These are phyloP conservation scores for Cranoglanis bouderius DNA, from an alignment of 2,113 vertebrate species.

Conservation along the genomic window DNA sequence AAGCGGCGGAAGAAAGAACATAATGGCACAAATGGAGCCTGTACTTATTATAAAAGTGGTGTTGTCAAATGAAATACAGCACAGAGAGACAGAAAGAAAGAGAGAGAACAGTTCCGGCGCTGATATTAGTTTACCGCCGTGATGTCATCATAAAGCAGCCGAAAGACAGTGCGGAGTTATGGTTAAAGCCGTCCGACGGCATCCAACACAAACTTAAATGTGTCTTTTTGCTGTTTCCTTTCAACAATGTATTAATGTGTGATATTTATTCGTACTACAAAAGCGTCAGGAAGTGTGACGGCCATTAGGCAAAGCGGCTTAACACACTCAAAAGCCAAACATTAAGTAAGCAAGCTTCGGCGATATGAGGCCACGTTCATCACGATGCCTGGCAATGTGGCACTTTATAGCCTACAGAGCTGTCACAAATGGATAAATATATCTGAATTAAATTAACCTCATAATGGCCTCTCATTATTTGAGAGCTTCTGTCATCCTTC, in stretches of 20 bases:
- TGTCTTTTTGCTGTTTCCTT: constrained; percentile 38
- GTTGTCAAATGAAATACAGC: constrained; percentile 55
- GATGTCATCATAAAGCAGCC: constrained; percentile 55
- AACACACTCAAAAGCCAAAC: neutral
- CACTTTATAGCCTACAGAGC: constrained; percentile 21
- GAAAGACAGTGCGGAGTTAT: constrained; percentile 37
- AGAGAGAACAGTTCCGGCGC: constrained; percentile 33
- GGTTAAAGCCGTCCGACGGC: constrained; percentile 22
- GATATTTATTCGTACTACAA: constrained; percentile 39
- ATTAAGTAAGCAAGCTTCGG: neutral
- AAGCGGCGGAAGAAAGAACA: constrained; percentile 70
- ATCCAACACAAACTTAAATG: constrained; percentile 29
- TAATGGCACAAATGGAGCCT: constrained; percentile 68
- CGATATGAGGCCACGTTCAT: constrained; percentile 10
- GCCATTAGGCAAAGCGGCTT: neutral
- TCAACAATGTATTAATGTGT: constrained; percentile 19
- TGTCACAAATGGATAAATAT: constrained; percentile 30
- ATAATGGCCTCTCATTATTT: constrained; percentile 29
- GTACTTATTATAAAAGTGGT: constrained; percentile 59
- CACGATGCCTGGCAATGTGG: neutral
- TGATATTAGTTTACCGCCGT: constrained; percentile 48
- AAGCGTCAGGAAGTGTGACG: constrained; percentile 13
- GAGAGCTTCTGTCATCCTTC: constrained; percentile 44
- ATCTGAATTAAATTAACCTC: constrained; percentile 33
- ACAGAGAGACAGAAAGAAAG: constrained; percentile 1